Base-by-base conservation (phyloP, 1,140 invertebrate species). In the Drusus annulatus region DNA sequence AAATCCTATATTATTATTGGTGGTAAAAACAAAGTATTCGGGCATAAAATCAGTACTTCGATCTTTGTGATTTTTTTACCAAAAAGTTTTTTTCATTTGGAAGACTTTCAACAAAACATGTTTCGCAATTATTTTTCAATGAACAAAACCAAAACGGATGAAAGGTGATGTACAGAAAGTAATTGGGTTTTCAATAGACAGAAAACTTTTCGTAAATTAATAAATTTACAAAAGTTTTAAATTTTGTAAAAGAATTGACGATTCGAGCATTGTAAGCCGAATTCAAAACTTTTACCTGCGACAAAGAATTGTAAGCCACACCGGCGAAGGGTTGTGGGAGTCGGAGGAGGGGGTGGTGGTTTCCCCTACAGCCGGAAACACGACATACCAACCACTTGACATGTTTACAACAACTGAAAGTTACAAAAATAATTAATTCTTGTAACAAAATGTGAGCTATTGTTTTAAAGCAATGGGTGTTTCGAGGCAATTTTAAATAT, bases 391-490 rank as follows among this genome's bases (percentile, higher is more conserved):
- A 73, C 77, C 76, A 21, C 78, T 77, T 63, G 81, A 82, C 81
- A 82, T 82, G 81, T 82, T 82, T 82, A 81, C 77, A 81, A 76
- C 77, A 76, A 79, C 73, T 80, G 81, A 76, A 82, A 80, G 78
- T 62, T 78, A 82, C 78, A 77, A 82, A 82, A 79, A 79, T 82
- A 82, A 82, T 82, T 82, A 82, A 81, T 74, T 31, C 68, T 21
- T 56, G 36, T 68, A 54, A 31, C 50, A 50, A 78, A 68, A 68
- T 54, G 25, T 23, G 21, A 62, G 51, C 74, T 62, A 76, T 76
- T 76, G 74, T 62, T 76, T 75, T 63, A 51, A 76, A 76, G 51
- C 63, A 71, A 21, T 25, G 68, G 68, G 68, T 52, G 68, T 71
- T 69, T 52, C 68, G 3, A 21, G 54, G n/a, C 10, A 45, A 45